A percentile compares a stretch with the other conserved stretches of the same genome.
These are phyloP conservation scores for Saccopteryx bilineata DNA, from an alignment of 2,113 vertebrate species.

Conservation along the genomic window DNA sequence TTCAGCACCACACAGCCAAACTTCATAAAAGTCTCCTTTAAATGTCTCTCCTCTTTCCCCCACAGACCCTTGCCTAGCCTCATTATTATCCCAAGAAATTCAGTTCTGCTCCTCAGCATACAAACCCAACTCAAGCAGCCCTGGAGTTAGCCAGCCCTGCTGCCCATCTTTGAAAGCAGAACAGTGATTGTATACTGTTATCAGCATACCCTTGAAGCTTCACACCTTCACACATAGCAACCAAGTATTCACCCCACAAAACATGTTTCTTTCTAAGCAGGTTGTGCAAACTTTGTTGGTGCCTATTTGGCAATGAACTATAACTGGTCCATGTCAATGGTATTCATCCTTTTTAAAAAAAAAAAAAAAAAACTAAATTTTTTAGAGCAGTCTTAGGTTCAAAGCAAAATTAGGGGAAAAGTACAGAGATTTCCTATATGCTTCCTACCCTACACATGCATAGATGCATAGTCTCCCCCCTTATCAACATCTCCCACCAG, in stretches of 20 bases:
- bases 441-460: neutral
- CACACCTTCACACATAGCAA: neutral
- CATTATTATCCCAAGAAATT: slow-evolving; percentile 43
- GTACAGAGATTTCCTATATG: neutral
- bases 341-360: neutral
- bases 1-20: neutral
- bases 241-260: neutral
- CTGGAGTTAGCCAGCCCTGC: neutral
- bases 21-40: neutral
- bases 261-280: slow-evolving; percentile 13
- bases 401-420: neutral
- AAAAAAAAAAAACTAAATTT: neutral
- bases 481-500: neutral
- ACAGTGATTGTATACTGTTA: neutral
- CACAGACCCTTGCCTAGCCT: neutral
- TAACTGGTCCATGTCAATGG: neutral
- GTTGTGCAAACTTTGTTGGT: neutral
- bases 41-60: neutral
- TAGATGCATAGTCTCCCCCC: neutral
- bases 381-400: neutral
- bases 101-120: neutral
- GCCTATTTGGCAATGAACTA: neutral
- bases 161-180: neutral
- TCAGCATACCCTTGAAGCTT: neutral
- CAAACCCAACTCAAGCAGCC: neutral